Evolutionary conservation across 2,797 vertebrate species (phyloP).

Genomic region (Oreochromis mossambicus): DNA sequence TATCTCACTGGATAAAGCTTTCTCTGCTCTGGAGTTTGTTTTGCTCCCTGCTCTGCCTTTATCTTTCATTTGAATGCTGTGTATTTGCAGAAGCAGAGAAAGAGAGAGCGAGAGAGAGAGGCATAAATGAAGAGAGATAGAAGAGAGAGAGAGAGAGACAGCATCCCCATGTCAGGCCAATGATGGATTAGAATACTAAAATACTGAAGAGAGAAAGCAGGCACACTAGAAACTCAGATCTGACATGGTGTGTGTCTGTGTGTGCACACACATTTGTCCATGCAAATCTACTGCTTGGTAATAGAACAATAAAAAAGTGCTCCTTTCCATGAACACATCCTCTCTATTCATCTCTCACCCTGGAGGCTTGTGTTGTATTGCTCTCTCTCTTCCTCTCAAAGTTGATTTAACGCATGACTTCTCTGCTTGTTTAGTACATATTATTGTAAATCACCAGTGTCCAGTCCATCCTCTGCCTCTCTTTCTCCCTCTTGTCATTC

Average conservation of each 20-base stretch:
- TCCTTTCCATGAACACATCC: conserved; percentile 5
- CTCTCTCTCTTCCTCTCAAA: conserved; percentile 24
- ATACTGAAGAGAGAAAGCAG: conserved; percentile 54
- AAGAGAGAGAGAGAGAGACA: conserved; percentile 20
- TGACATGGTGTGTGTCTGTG: conserved; percentile 37
- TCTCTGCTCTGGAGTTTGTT: conserved; percentile 53
- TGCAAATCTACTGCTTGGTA: conserved; percentile 43
- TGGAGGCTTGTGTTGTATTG: conserved; percentile 16
- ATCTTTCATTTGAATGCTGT: conserved; percentile 56
- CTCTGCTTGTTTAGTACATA: conserved; percentile 60
- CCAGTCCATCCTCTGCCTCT: conserved; percentile 20
- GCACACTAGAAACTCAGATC: conserved; percentile 44
- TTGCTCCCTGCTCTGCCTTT: conserved; percentile 49
- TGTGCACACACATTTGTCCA: neutral
- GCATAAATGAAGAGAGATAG: conserved; percentile 1
- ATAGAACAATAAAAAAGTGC: conserved; percentile 52
- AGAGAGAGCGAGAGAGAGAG: conserved; percentile 9
- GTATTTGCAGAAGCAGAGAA: conserved; percentile 48
- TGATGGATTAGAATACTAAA: conserved; percentile 71
- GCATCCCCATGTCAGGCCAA: conserved; percentile 69
- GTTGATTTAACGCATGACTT: conserved; percentile 72
- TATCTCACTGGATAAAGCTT: conserved; percentile 63
- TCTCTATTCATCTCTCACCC: conserved; percentile 16
- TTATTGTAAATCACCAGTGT: conserved; percentile 65
- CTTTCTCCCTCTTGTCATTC: conserved; percentile 23